These are phyloP conservation scores for Planococcus citri DNA, from an alignment of 1,140 invertebrate genomes.

Conservation along the genomic window DNA sequence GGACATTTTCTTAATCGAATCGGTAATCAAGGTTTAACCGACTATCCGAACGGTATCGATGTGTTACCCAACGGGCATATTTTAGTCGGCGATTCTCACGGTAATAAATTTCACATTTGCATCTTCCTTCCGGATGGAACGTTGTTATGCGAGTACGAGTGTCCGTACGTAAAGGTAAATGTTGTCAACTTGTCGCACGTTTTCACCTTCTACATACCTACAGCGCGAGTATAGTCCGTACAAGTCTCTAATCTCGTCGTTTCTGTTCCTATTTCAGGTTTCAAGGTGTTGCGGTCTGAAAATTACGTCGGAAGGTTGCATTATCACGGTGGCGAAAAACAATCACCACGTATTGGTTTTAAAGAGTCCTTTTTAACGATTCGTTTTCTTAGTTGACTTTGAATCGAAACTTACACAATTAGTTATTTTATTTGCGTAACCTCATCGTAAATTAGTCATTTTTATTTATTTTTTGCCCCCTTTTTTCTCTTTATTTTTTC, in stretches of 20 bases:
- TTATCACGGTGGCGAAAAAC: slow-evolving; percentile 94
- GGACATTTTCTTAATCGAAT: slow-evolving; percentile 83
- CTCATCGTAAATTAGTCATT: no score
- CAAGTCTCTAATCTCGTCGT: background rate
- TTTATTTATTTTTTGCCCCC: no score
- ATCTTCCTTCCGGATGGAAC: slow-evolving; percentile 79
- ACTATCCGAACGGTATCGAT: slow-evolving; percentile 95
- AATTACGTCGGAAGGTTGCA: slow-evolving; percentile 89
- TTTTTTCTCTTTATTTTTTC: no score
- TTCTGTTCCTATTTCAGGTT: slow-evolving; percentile 49
- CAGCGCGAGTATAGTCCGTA: no score
- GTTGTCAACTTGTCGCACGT: no score
- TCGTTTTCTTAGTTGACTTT: no score
- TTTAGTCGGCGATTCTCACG: slow-evolving; percentile 91
- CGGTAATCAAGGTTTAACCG: slow-evolving; percentile 87
- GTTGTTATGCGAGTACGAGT: slow-evolving; percentile 86
- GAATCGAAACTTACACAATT: no score
- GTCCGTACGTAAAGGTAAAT: slow-evolving; percentile 82
- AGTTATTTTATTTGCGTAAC: no score
- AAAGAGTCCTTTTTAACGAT: slow-evolving; percentile 37
- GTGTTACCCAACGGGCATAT: slow-evolving; percentile 92
- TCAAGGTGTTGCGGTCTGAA: slow-evolving; percentile 93
- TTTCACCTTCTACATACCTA: no score
- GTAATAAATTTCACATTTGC: slow-evolving; percentile 92
- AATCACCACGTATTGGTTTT: slow-evolving; percentile 95